A percentile compares a stretch with the other conserved stretches of the same genome.
phyloP scores from a whole-genome alignment of 2,797 vertebrate species.

The Thunnus albacares region DNA sequence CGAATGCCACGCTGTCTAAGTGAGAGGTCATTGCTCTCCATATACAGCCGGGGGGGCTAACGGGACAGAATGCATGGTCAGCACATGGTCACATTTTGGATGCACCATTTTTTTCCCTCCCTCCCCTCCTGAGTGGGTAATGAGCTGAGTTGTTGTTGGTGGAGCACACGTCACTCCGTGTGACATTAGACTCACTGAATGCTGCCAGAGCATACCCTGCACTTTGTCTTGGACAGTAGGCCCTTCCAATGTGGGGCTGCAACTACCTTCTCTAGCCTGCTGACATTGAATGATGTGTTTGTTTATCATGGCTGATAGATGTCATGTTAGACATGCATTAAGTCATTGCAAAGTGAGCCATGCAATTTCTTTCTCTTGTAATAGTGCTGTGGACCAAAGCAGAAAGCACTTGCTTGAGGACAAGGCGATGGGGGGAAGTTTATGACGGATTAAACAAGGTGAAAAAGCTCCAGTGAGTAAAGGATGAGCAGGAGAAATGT shows the following conservation, averaged over 20 bases:
- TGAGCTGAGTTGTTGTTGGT: constrained; percentile 79
- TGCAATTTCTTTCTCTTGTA: constrained; percentile 36
- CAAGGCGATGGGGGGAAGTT: constrained; percentile 31
- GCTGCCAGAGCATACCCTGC: constrained; percentile 54
- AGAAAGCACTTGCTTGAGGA: constrained; percentile 36
- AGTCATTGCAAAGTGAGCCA: constrained; percentile 68
- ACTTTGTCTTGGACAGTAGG: constrained; percentile 56
- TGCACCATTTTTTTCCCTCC: constrained; percentile 49
- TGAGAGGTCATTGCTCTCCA: constrained; percentile 77
- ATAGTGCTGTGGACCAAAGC: constrained; percentile 53
- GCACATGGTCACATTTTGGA: constrained; percentile 81
- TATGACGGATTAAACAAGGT: constrained; percentile 32
- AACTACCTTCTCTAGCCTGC: constrained; percentile 57
- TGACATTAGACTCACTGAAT: constrained; percentile 73
- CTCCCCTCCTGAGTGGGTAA: constrained; percentile 71
- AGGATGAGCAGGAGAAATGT: constrained; percentile 39
- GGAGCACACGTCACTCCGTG: constrained; percentile 70
- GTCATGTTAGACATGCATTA: constrained; percentile 78
- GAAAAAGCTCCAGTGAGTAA: constrained; percentile 73
- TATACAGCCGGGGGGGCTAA: constrained; percentile 62
- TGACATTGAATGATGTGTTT: constrained; percentile 82
- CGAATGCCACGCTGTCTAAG: constrained; percentile 55
- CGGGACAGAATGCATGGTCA: constrained; percentile 78
- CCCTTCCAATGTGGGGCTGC: constrained; percentile 43
- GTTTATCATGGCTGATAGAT: constrained; percentile 79